phyloP scores from a whole-genome alignment of 2,888 invertebrate species.

The Fragum whitleyi region DNA sequence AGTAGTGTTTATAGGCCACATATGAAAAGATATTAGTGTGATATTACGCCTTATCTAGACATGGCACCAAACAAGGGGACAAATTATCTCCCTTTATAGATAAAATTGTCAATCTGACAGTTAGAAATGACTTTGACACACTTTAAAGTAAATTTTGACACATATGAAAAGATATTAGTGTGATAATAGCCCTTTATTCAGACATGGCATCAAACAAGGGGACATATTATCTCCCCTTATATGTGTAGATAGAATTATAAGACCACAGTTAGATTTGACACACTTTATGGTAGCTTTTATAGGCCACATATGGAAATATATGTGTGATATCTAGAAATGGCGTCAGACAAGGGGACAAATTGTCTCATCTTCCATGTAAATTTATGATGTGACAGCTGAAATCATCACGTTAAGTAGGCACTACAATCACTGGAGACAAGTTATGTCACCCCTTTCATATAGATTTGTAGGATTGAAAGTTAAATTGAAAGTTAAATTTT shows the following conservation, averaged over 20 bases:
- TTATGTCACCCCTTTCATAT: neutral
- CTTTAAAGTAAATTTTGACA: constrained; percentile 9
- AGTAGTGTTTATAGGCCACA: constrained; percentile 6
- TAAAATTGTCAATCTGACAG: constrained; percentile 22
- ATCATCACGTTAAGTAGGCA: too few relatives aligned
- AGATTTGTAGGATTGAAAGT: constrained; percentile 23
- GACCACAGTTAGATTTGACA: constrained; percentile 24
- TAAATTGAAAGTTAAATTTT: too few relatives aligned
- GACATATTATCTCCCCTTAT: neutral
- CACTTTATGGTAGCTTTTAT: constrained; percentile 13
- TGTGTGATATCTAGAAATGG: neutral
- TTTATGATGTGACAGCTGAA: too few relatives aligned
- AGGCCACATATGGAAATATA: constrained; percentile 17
- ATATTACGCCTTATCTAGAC: constrained; percentile 13
- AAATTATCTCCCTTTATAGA: neutral
- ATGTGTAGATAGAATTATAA: constrained; percentile 27
- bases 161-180: constrained; percentile 24
- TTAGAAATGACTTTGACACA: constrained; percentile 26
- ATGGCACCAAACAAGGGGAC: neutral
- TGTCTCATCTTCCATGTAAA: too few relatives aligned
- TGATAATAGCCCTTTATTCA: constrained; percentile 17
- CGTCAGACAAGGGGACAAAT: neutral
- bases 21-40: constrained; percentile 25
- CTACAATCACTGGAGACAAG: too few relatives aligned
- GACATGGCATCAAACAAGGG: neutral